Conservation (phyloP, 2,888 invertebrate genomes). For the Branchinecta sandiegonensis region DNA sequence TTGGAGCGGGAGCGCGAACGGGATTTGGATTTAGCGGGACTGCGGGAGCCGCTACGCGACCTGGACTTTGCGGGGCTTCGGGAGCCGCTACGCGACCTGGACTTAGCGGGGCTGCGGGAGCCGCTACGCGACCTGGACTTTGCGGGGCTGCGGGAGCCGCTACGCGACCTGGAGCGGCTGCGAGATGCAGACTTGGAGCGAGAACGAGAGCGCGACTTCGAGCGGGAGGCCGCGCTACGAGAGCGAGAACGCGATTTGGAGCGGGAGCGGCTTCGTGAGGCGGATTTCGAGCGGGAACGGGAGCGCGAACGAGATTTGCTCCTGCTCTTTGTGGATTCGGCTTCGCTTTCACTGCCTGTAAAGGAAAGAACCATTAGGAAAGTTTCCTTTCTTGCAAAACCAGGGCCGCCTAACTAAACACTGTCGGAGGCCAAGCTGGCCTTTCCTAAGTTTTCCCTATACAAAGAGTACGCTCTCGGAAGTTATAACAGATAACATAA, state of each 20-base stretch:
- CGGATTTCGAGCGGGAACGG: slow-evolving; percentile 30
- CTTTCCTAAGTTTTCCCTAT: no score
- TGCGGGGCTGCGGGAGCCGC: slow-evolving; percentile 23
- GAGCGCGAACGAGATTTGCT: slow-evolving; percentile 22
- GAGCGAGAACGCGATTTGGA: slow-evolving; percentile 32
- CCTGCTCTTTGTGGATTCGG: slow-evolving; percentile 19
- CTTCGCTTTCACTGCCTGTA: slow-evolving; percentile 1
- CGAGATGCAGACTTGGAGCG: slow-evolving; percentile 27
- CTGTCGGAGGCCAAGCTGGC: no score
- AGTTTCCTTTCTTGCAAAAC: no score
- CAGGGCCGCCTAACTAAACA: no score
- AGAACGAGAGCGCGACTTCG: slow-evolving; percentile 29
- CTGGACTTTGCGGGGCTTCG: slow-evolving; percentile 28
- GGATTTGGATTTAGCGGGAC: slow-evolving; percentile 29
- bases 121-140: slow-evolving; percentile 29
- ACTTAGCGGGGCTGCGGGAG: slow-evolving; percentile 26
- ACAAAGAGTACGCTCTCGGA: no score
- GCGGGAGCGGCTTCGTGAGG: slow-evolving; percentile 38
- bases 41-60: slow-evolving; percentile 25
- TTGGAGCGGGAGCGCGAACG: slow-evolving; percentile 29
- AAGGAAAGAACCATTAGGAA: background rate
- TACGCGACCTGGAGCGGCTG: slow-evolving; percentile 18
- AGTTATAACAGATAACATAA: no score
- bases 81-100: slow-evolving; percentile 28
- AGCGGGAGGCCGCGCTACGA: slow-evolving; percentile 30